Base-by-base conservation (phyloP, 2,113 vertebrate species). In the Rhabdomys dilectus region DNA sequence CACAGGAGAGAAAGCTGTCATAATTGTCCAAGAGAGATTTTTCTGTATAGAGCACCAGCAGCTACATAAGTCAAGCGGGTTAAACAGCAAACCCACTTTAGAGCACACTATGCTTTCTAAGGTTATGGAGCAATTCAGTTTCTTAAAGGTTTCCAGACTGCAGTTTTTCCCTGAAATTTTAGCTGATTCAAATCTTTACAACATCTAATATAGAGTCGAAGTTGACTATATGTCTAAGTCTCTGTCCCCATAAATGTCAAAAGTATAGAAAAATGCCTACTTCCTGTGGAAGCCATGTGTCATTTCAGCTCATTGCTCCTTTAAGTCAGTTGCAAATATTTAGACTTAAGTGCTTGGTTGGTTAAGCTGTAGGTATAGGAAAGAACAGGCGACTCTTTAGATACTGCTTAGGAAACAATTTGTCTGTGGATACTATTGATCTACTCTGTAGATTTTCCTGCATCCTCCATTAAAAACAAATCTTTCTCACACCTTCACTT, bases 191-290 rank as follows among this genome's bases (percentile, higher is more conserved):
- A 70, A 96, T 93, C 87, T 95, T 96, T 86, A 82, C 75, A 85
- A 82, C 86, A 92, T 68, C 51, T 51, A 66, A 36, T 92, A 86
- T 93, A 94, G 81, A 94, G 89, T 34, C 36, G 36, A 73, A 86
- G 86, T 89, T 97, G 89, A 95, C 93, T 95, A 88, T 89, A 95
- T 89, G 39, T 91, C 89, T 81, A 95, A 97, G 91, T 95, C 91
- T 94, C 78, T 96, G 94, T 95, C 96, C 96, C 88, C 93, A 84
- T 88, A 97, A 97, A 91, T 96, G 96, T 92, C 94, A 95, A 24
- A 72, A 94, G 96, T 91, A 95, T 62, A 60, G 78, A 7, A 72
- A 98, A 97, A 96, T 91, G 75, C 39, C 39, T 31, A 51, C 93
- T 97, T 94, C 53, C 76, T 95, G 91, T 94, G 58, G 70, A 94